phyloP scores from a whole-genome alignment of 2,113 vertebrate species.

The Python bivittatus region DNA sequence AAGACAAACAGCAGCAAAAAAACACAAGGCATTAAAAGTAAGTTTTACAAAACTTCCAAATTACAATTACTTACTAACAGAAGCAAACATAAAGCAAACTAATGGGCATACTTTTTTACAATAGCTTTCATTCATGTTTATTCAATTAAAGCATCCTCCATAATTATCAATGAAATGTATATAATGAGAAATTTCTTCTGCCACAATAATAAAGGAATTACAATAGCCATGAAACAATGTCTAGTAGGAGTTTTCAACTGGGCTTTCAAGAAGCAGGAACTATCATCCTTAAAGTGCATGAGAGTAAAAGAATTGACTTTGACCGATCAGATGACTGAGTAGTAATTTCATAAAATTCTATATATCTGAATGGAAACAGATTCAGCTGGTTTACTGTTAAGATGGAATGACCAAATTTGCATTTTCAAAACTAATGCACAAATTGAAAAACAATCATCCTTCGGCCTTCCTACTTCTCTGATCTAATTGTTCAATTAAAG shows the following conservation, averaged over 20 bases:
- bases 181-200: neutral
- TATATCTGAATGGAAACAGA: neutral
- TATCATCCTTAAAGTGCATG: neutral
- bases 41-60: neutral
- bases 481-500: neutral
- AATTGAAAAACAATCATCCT: neutral
- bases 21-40: neutral
- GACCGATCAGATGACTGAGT: neutral
- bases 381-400: neutral
- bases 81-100: neutral
- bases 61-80: neutral
- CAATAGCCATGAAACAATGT: neutral
- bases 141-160: neutral
- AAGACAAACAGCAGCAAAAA: neutral
- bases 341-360: neutral
- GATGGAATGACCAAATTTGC: neutral
- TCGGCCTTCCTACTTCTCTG: neutral
- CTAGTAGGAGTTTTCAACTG: neutral
- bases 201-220: neutral
- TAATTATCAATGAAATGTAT: neutral
- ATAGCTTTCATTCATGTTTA: neutral
- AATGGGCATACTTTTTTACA: neutral
- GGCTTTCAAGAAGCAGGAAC: neutral
- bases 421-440: neutral
- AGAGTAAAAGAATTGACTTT: neutral